These are phyloP conservation scores for Myrmophylax atrothorax DNA, from an alignment of 2,113 vertebrate genomes.

Conservation along the genomic window DNA sequence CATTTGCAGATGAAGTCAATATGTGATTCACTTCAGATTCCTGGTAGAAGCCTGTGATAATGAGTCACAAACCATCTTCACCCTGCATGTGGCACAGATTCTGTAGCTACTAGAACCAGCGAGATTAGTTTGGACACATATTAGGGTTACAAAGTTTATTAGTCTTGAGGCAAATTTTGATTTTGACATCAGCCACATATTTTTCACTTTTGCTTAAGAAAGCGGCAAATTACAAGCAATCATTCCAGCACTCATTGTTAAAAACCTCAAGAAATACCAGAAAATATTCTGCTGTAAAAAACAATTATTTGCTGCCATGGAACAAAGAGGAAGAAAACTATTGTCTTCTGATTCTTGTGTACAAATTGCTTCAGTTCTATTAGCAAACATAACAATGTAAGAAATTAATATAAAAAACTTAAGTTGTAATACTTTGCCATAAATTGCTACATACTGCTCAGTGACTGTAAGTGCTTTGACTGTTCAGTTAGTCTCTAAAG, in stretches of 20 bases:
- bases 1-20: background rate
- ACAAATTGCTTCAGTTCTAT: background rate
- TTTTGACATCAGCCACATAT: background rate
- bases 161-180: background rate
- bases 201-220: background rate
- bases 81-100: background rate
- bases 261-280: background rate
- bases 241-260: background rate
- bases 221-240: background rate
- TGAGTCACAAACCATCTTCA: background rate
- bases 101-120: background rate
- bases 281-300: conserved; percentile 8
- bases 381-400: background rate
- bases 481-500: background rate
- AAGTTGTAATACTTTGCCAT: background rate
- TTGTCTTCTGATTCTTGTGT: background rate
- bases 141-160: background rate
- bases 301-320: background rate
- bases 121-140: background rate
- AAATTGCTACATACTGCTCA: background rate
- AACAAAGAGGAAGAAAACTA: background rate
- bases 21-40: background rate
- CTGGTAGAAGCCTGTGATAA: background rate
- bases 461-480: background rate
- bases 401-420: background rate